Conservation (phyloP, 2,888 invertebrate species). For the Lissonota sp. region DNA sequence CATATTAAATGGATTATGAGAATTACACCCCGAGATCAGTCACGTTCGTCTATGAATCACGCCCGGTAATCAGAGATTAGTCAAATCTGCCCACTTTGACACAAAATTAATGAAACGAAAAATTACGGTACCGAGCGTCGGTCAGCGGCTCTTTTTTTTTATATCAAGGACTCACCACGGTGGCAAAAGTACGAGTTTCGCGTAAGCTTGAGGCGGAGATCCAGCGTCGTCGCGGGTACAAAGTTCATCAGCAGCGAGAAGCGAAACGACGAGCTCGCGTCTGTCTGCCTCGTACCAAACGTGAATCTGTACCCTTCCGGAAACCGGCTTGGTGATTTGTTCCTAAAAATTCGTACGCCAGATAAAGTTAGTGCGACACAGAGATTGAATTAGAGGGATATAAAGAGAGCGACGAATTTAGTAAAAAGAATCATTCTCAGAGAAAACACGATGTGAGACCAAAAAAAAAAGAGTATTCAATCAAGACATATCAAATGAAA, state of each 20-base stretch:
- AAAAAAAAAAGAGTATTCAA: constrained; percentile 7
- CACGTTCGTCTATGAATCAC: too few relatives aligned
- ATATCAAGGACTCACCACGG: constrained; percentile 87
- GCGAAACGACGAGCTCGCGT: constrained; percentile 92
- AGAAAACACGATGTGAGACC: not conserved
- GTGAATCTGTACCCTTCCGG: constrained; percentile 94
- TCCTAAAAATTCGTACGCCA: constrained; percentile 84
- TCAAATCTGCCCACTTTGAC: too few relatives aligned
- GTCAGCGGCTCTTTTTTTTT: constrained; percentile 7
- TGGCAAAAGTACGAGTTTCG: constrained; percentile 92
- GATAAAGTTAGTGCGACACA: constrained; percentile 9
- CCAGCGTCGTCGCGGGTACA: constrained; percentile 92
- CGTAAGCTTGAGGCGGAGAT: constrained; percentile 92
- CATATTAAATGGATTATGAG: too few relatives aligned
- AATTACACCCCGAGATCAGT: too few relatives aligned
- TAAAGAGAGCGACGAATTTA: not conserved
- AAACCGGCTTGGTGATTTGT: constrained; percentile 89
- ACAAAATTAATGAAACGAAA: too few relatives aligned
- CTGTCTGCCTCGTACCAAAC: constrained; percentile 95
- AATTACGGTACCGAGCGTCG: too few relatives aligned
- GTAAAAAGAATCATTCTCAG: not conserved
- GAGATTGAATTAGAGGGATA: not conserved
- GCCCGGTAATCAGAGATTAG: too few relatives aligned
- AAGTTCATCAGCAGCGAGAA: constrained; percentile 94
- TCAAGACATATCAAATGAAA: not conserved